Conservation (phyloP, 1,140 invertebrate genomes). For the Panulirus ornatus region DNA sequence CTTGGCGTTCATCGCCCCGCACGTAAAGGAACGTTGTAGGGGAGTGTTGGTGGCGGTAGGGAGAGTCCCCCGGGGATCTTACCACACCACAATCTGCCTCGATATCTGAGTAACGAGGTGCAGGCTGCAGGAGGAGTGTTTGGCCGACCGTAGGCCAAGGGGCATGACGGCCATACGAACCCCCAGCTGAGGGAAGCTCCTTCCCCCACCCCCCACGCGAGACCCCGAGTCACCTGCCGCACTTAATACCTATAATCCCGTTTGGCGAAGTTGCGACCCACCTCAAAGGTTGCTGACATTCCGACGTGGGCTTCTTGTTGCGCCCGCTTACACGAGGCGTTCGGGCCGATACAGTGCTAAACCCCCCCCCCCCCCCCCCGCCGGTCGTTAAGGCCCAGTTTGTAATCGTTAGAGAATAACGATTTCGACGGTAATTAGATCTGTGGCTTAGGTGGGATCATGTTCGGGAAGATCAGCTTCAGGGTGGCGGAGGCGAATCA, state of each 20-base stretch:
- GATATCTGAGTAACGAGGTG: conserved; percentile 16
- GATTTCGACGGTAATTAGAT: background rate
- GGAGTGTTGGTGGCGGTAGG: no score
- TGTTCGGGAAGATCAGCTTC: background rate
- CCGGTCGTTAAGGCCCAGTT: background rate
- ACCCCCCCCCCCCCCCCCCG: background rate
- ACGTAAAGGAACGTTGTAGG: no score
- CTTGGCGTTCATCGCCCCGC: no score
- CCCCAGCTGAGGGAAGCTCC: background rate
- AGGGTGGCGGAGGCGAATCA: background rate
- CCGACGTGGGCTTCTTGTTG: conserved; percentile 1
- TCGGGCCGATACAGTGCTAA: background rate
- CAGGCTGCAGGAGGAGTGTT: no score
- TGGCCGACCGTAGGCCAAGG: background rate
- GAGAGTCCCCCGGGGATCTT: no score
- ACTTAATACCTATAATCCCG: conserved; percentile 36
- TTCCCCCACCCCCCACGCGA: background rate
- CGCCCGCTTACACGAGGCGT: background rate
- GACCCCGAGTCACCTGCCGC: background rate
- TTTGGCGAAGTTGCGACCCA: conserved; percentile 37
- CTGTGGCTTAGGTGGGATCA: conserved; percentile 21
- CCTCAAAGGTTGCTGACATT: conserved; percentile 51
- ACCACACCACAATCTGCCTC: conserved; percentile 6
- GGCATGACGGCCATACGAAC: conserved; percentile 17
- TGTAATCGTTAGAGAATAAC: conserved; percentile 11